Evolutionary conservation across 1,140 invertebrate genomes (phyloP).

Genomic region (Macrobrachium nipponense): DNA sequence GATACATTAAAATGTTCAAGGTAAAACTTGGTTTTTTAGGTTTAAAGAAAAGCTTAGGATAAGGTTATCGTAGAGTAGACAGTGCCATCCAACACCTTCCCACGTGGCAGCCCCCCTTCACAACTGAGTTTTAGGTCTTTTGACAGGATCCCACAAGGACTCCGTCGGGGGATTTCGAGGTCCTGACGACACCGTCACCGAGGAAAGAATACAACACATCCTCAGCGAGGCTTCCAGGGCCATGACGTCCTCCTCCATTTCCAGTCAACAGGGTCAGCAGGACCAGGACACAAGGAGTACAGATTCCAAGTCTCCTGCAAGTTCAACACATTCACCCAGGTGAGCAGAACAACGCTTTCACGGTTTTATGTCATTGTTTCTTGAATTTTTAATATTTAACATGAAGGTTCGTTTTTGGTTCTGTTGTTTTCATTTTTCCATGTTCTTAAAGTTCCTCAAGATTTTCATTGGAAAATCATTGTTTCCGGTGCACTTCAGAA

Average conservation of each 20-base stretch:
- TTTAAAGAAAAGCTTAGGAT: no score
- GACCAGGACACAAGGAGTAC: constrained; percentile 63
- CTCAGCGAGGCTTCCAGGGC: constrained; percentile 84
- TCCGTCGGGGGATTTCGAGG: constrained; percentile 62
- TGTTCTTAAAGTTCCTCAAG: no score
- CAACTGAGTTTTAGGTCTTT: constrained; percentile 14
- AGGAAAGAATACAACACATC: constrained; percentile 94
- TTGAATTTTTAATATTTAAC: no score
- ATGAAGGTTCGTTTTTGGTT: no score
- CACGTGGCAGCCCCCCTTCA: not conserved
- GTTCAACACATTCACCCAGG: constrained; percentile 63
- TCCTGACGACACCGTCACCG: constrained; percentile 83
- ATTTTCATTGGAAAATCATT: no score
- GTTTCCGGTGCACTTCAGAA: no score
- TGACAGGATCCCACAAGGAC: constrained; percentile 61
- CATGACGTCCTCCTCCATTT: constrained; percentile 69
- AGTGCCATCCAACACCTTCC: no score
- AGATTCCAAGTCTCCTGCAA: constrained; percentile 62
- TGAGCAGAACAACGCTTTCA: constrained; percentile 9
- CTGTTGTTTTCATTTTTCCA: no score
- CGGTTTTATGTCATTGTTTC: no score
- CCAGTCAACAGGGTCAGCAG: constrained; percentile 65
- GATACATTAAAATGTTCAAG: no score
- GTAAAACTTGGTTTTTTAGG: no score
- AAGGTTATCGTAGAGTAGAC: no score